A percentile compares a stretch with the other conserved stretches of the same genome.
These are phyloP conservation scores for Aegypius monachus DNA, from an alignment of 2,113 vertebrate species.

Conservation along the genomic window DNA sequence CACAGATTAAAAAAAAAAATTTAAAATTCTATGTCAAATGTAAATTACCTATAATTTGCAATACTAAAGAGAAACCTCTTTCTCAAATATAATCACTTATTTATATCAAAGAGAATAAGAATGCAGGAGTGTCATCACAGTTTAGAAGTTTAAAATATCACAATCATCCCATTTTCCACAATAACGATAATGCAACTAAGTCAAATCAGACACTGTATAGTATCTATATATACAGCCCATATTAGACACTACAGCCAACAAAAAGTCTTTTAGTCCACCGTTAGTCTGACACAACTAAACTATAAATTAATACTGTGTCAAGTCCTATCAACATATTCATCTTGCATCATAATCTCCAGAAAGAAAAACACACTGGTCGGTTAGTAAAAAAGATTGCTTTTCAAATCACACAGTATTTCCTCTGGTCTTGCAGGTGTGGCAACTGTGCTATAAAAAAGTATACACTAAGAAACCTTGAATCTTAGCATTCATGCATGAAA, in stretches of 20 bases:
- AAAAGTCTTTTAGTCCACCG: background rate
- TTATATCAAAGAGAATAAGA: background rate
- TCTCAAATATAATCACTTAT: background rate
- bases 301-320: background rate
- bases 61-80: background rate
- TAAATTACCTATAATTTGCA: background rate
- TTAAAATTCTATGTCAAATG: background rate
- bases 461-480: background rate
- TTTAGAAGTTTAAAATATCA: background rate
- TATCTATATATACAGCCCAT: too few relatives aligned
- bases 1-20: background rate
- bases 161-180: background rate
- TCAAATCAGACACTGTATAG: background rate
- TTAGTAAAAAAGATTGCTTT: background rate
- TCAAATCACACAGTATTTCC: background rate
- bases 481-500: background rate
- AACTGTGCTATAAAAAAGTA: background rate
- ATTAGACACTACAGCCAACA: background rate
- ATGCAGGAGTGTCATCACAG: background rate
- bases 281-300: background rate
- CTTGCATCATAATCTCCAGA: background rate
- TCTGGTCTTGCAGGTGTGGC: background rate
- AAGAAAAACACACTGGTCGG: background rate
- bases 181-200: background rate
- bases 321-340: background rate